Evolutionary conservation across 2,113 vertebrate species (phyloP).

Genomic region (Arvicanthis niloticus): DNA sequence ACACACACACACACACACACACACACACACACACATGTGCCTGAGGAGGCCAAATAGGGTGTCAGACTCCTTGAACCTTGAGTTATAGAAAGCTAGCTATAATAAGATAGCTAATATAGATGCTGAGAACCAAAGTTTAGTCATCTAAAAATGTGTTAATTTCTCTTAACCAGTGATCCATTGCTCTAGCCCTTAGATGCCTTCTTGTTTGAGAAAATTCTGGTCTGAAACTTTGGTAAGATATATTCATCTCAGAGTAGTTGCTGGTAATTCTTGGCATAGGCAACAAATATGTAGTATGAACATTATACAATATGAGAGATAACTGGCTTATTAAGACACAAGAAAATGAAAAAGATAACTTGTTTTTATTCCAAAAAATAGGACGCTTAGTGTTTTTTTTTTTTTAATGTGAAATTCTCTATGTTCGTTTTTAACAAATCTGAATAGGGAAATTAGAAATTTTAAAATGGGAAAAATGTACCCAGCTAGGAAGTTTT

Average conservation of each 20-base stretch:
- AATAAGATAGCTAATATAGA: background rate
- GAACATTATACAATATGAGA: background rate
- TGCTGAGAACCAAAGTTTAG: background rate
- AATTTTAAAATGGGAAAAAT: slow-evolving; percentile 1
- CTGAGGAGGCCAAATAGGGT: background rate
- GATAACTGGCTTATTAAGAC: background rate
- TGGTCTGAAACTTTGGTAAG: background rate
- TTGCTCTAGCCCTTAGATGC: background rate
- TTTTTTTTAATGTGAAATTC: background rate
- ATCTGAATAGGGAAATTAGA: background rate
- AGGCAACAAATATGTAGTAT: background rate
- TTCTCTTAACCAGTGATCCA: background rate
- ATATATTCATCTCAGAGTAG: background rate
- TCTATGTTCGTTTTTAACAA: background rate
- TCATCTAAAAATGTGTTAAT: no score
- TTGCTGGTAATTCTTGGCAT: background rate
- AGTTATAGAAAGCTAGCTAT: no score
- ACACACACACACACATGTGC: no score
- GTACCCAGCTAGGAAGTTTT: background rate
- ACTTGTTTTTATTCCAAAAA: background rate
- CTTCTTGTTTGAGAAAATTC: slow-evolving; percentile 14
- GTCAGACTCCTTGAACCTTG: background rate
- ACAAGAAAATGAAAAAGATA: background rate
- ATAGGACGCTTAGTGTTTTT: background rate
- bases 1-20: no score